These are phyloP conservation scores for Tenthredo notha DNA, from an alignment of 2,888 invertebrate genomes.

Conservation along the genomic window DNA sequence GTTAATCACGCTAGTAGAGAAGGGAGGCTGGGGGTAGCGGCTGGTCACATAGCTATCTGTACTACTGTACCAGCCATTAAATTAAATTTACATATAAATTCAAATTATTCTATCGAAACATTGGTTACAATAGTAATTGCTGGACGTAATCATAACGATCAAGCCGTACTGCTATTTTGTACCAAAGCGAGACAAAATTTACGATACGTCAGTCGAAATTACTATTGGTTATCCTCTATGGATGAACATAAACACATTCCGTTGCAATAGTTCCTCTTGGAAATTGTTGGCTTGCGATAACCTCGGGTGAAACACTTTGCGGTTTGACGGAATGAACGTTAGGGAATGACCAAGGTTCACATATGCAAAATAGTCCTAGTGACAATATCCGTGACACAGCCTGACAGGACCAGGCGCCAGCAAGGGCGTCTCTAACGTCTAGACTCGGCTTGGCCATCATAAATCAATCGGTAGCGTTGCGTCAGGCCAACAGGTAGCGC, in stretches of 20 bases:
- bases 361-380: conserved; percentile 44
- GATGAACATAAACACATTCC: conserved; percentile 50
- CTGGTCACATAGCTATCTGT: conserved; percentile 67
- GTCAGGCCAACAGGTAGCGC: conserved; percentile 53
- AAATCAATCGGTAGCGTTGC: conserved; percentile 52
- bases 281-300: conserved; percentile 40
- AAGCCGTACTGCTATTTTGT: conserved; percentile 20
- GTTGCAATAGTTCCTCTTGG: conserved; percentile 52
- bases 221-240: conserved; percentile 38
- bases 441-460: conserved; percentile 43
- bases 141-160: conserved; percentile 64
- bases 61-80: conserved; percentile 70
- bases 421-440: conserved; percentile 48
- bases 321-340: conserved; percentile 17
- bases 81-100: conserved; percentile 77
- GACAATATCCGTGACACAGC: conserved; percentile 44
- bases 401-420: conserved; percentile 48
- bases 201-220: conserved; percentile 42
- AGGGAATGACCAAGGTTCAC: conserved; percentile 29
- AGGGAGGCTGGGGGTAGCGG: conserved; percentile 60
- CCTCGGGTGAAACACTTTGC: conserved; percentile 57
- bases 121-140: conserved; percentile 69
- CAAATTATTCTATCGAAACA: conserved; percentile 73
- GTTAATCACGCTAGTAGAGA: conserved; percentile 67
- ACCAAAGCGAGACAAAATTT: conserved; percentile 45